A percentile compares a stretch with the other conserved stretches of the same genome.
Conservation (phyloP, 1,140 invertebrate genomes). For the Hyposmocoma kahamanoa region DNA sequence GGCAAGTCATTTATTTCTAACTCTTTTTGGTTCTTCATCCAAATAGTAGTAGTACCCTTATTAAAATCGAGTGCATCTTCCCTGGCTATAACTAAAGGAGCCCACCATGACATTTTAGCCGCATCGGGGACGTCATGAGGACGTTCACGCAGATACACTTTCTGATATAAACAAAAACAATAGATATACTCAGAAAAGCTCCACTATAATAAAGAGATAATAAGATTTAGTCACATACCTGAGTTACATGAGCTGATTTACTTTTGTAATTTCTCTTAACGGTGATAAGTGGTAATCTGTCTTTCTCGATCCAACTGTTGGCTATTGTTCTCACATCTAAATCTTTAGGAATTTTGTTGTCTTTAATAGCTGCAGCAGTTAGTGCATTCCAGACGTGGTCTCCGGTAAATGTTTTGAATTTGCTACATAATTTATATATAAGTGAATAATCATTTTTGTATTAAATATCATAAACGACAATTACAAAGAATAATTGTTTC, state of each 20-base stretch:
- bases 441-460: too few species aligned
- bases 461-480: too few species aligned
- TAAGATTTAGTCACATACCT: slow-evolving; percentile 67
- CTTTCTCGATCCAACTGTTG: slow-evolving; percentile 87
- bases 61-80: slow-evolving; percentile 75
- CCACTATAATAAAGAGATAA: background rate
- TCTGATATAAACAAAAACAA: slow-evolving; percentile 46
- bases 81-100: slow-evolving; percentile 77
- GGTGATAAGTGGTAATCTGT: slow-evolving; percentile 85
- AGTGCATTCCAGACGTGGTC: slow-evolving; percentile 88
- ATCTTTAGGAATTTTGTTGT: slow-evolving; percentile 74
- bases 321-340: slow-evolving; percentile 80
- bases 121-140: slow-evolving; percentile 79
- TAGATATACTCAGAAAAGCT: slow-evolving; percentile 3
- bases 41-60: slow-evolving; percentile 70
- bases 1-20: slow-evolving; percentile 72
- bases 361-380: slow-evolving; percentile 77
- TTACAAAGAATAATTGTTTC: too few species aligned
- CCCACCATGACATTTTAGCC: slow-evolving; percentile 80
- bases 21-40: slow-evolving; percentile 76
- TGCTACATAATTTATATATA: too few species aligned
- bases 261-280: slow-evolving; percentile 80
- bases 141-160: slow-evolving; percentile 80
- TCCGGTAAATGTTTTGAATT: slow-evolving; percentile 84
- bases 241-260: slow-evolving; percentile 77